Evolutionary conservation across 2,113 vertebrate species (phyloP).

Genomic region (Scatophagus argus): DNA sequence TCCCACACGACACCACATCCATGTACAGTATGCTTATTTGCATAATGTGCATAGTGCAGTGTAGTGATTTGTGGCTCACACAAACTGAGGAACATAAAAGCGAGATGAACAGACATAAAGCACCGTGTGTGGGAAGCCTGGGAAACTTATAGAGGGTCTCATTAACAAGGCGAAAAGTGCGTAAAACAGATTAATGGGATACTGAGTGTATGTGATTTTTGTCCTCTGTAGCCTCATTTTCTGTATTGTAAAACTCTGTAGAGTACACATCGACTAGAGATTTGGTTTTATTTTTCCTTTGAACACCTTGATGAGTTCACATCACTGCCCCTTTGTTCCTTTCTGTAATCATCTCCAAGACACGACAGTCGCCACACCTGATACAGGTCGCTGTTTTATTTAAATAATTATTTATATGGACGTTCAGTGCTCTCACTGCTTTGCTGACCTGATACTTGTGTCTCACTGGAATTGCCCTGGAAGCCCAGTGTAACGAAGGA

Average conservation of each 20-base stretch:
- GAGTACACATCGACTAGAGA: neutral
- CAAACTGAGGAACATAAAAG: constrained; percentile 52
- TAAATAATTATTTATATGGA: neutral
- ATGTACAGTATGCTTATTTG: constrained; percentile 30
- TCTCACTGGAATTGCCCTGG: constrained; percentile 10
- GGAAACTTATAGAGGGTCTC: constrained; percentile 58
- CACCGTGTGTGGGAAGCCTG: constrained; percentile 40
- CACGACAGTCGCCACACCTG: neutral
- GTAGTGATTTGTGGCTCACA: constrained; percentile 58
- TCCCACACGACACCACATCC: neutral
- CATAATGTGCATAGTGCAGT: constrained; percentile 11
- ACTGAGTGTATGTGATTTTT: constrained; percentile 16
- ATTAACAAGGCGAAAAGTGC: constrained; percentile 49
- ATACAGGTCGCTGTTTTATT: neutral
- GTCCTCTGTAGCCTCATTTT: constrained; percentile 10
- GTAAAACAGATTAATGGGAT: constrained; percentile 13
- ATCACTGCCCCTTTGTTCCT: neutral
- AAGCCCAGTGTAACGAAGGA: constrained; percentile 17
- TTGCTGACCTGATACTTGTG: neutral
- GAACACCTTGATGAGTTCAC: neutral
- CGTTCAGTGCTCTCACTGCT: neutral
- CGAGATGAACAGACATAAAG: constrained; percentile 62
- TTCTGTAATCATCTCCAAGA: neutral
- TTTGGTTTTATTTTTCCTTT: neutral
- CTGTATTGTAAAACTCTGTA: neutral